Base-by-base conservation (phyloP, 2,797 vertebrate genomes). In the Ptychadena robeensis region DNA sequence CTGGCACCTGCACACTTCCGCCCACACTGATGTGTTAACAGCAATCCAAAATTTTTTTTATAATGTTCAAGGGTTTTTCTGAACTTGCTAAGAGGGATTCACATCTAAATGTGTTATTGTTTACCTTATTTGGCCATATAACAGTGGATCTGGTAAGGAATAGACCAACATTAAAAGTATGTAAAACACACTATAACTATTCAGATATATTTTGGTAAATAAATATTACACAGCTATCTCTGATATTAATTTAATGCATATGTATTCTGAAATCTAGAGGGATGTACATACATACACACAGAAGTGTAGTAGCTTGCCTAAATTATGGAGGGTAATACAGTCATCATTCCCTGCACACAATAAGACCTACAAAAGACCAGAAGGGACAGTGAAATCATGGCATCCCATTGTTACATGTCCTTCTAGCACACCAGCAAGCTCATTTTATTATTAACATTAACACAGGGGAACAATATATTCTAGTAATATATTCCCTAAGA, bases 391-490 rank as follows among this genome's bases (percentile, higher is more conserved):
- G 28, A 72, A 80, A 80, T 31, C n/a, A 64, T 67, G 27, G n/a
- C 4, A 67, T 53, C 57, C 9, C 4, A 75, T 61, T 30, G 18
- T 73, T 53, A 67, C 57, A 64, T 65, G 38, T 37, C 28, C 38
- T 68, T 34, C 32, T 69, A 68, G 44, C 14, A 79, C 22, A 22
- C 30, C 44, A 28, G 27, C 66, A 30, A 34, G 28, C 30, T 73
- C 14, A 73, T 66, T 79, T 32, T 18, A 40, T 73, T 38, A 84
- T 59, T 79, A 44, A 28, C 40, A 31, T 31, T 9, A 68, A 57
- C 57, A 28, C 76, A 83, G n/a, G 66, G 25, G 65, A 73, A 66
- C 68, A 67, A 79, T 79, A 68, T 73, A 74, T 73, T 68, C 44
- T 48, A 14, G 32, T 72, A 32, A 73, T 61, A 79, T 59, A 80